phyloP scores from a whole-genome alignment of 1,140 invertebrate species.

The Drosophila sulfurigaster region DNA sequence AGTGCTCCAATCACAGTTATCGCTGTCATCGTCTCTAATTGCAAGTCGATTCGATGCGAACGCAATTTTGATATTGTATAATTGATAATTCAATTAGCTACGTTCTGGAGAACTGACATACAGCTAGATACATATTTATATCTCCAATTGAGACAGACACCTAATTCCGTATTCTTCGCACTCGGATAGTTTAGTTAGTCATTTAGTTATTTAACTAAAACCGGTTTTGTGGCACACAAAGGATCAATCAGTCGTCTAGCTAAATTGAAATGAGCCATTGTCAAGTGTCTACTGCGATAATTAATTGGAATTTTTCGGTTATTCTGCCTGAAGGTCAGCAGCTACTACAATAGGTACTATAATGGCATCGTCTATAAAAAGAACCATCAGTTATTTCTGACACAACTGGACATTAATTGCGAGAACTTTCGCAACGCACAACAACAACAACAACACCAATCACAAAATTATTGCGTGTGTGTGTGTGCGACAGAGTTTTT shows the following conservation, averaged over 20 bases:
- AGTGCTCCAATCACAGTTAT: slow-evolving; percentile 10
- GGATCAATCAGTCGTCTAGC: slow-evolving; percentile 16
- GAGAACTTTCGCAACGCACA: not conserved
- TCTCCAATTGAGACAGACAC: slow-evolving; percentile 5
- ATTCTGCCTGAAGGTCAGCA: slow-evolving; percentile 31
- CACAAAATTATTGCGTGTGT: not conserved
- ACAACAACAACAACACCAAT: too few species aligned
- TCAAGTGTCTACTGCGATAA: slow-evolving; percentile 13
- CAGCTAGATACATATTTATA: not conserved
- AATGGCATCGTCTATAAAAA: slow-evolving; percentile 25
- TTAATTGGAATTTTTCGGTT: slow-evolving; percentile 31
- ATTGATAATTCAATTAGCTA: slow-evolving; percentile 28
- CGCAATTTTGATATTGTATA: not conserved
- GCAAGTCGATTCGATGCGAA: not conserved
- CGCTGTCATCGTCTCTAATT: slow-evolving; percentile 12
- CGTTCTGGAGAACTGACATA: not conserved
- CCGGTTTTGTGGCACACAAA: slow-evolving; percentile 18
- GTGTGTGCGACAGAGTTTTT: too few species aligned
- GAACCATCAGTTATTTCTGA: slow-evolving; percentile 27
- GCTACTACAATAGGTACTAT: slow-evolving; percentile 20
- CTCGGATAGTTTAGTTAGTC: not conserved
- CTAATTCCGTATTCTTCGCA: not conserved
- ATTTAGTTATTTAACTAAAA: not conserved
- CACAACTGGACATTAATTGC: slow-evolving; percentile 27
- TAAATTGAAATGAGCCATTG: slow-evolving; percentile 16